These are phyloP conservation scores for Ophraella communa DNA, from an alignment of 2,888 invertebrate genomes.

Conservation along the genomic window DNA sequence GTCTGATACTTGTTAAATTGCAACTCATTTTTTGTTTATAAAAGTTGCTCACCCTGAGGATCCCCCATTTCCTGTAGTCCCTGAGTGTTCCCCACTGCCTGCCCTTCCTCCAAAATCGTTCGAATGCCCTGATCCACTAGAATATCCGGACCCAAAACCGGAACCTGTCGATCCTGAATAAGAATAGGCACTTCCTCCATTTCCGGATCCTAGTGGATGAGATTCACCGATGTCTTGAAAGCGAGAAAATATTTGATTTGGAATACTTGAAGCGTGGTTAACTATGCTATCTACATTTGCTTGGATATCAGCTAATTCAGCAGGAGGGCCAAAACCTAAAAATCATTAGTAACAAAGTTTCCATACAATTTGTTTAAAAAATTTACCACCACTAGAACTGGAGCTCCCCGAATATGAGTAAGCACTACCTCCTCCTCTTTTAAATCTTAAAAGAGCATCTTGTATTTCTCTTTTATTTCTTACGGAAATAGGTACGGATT, in stretches of 20 bases:
- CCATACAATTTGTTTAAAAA: neutral
- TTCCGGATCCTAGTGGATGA: neutral
- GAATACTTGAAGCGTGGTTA: neutral
- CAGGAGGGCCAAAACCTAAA: neutral
- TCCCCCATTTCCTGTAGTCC: neutral
- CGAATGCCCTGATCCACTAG: neutral
- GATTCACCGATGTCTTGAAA: neutral
- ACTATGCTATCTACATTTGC: neutral
- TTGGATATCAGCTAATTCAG: neutral
- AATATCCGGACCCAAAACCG: neutral
- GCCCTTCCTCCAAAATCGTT: neutral
- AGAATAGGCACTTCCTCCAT: neutral
- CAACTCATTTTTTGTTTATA: too few species aligned
- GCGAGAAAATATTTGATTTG: neutral
- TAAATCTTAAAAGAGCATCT: slow-evolving; percentile 37
- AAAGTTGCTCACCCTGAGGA: neutral
- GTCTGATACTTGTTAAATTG: too few species aligned
- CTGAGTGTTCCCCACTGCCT: neutral
- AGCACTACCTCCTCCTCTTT: slow-evolving; percentile 37
- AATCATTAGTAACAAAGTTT: neutral
- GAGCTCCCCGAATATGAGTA: slow-evolving; percentile 37
- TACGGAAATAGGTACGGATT: slow-evolving; percentile 56
- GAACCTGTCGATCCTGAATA: slow-evolving; percentile 5
- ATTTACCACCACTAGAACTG: slow-evolving; percentile 15
- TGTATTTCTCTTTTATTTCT: slow-evolving; percentile 47